Evolutionary conservation across 2,797 vertebrate species (phyloP).

Genomic region (Rhincodon typus): DNA sequence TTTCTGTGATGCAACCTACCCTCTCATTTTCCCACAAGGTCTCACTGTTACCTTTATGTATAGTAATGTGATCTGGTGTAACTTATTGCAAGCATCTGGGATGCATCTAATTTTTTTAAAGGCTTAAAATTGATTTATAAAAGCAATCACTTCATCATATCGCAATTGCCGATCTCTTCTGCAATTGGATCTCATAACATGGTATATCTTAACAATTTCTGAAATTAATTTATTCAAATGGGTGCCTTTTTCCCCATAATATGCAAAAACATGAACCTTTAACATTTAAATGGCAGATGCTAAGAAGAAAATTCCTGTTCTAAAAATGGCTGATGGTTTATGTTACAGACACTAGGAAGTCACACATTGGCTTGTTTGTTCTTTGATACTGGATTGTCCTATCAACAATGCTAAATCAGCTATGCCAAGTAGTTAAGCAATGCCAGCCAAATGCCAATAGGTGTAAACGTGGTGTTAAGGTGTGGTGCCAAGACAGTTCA

Average conservation of each 20-base stretch:
- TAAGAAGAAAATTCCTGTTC: not conserved
- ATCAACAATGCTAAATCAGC: constrained; percentile 54
- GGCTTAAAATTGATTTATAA: not conserved
- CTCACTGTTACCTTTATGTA: not conserved
- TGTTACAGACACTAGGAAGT: constrained; percentile 52
- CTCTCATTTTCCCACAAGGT: not conserved
- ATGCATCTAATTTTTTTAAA: not conserved
- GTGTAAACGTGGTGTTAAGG: constrained; percentile 39
- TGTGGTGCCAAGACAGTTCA: not conserved
- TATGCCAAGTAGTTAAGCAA: constrained; percentile 51
- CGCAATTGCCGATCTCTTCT: not conserved
- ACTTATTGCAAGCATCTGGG: not conserved
- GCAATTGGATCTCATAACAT: not conserved
- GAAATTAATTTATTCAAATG: not conserved
- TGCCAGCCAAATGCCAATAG: constrained; percentile 42
- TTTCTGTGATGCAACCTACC: not conserved
- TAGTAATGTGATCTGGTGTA: no score
- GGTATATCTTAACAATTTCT: not conserved
- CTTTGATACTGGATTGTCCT: constrained; percentile 48
- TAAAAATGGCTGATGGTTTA: not conserved
- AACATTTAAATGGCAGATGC: not conserved
- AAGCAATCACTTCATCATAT: not conserved
- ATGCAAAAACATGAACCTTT: not conserved
- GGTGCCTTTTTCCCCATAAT: not conserved
- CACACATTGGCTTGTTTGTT: constrained; percentile 54